phyloP scores from a whole-genome alignment of 2,888 invertebrate genomes.

The Leptopilina drosophilae region DNA sequence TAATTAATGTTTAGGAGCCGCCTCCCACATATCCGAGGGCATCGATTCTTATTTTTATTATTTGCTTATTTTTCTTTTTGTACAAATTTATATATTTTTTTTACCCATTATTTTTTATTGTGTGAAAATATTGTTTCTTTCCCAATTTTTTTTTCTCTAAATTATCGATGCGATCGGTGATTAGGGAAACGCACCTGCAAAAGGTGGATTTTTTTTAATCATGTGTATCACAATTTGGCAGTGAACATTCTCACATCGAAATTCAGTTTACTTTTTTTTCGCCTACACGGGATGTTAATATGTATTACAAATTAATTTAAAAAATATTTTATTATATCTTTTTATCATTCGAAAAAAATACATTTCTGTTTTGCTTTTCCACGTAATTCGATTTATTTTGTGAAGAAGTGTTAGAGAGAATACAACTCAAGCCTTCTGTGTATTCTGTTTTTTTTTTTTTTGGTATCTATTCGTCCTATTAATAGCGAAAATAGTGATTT shows the following conservation, averaged over 20 bases:
- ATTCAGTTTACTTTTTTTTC: conserved; percentile 28
- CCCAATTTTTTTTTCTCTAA: neutral
- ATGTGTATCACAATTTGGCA: conserved; percentile 77
- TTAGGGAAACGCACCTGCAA: conserved; percentile 65
- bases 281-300: conserved; percentile 28
- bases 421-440: conserved; percentile 49
- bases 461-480: conserved; percentile 1
- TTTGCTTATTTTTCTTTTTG: conserved; percentile 24
- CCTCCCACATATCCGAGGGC: conserved; percentile 66
- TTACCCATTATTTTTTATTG: neutral
- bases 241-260: conserved; percentile 70
- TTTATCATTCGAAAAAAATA: conserved; percentile 64
- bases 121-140: conserved; percentile 25
- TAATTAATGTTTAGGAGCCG: conserved; percentile 61
- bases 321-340: conserved; percentile 62
- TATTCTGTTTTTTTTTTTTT: conserved; percentile 55
- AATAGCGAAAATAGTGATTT: conserved; percentile 65
- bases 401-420: conserved; percentile 5
- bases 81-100: conserved; percentile 14
- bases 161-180: conserved; percentile 49
- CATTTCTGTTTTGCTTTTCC: conserved; percentile 55
- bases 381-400: conserved; percentile 19
- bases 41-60: conserved; percentile 57
- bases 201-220: conserved; percentile 63
- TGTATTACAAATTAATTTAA: conserved; percentile 59